phyloP scores from a whole-genome alignment of 2,113 vertebrate species.

The Urocitellus parryii region DNA sequence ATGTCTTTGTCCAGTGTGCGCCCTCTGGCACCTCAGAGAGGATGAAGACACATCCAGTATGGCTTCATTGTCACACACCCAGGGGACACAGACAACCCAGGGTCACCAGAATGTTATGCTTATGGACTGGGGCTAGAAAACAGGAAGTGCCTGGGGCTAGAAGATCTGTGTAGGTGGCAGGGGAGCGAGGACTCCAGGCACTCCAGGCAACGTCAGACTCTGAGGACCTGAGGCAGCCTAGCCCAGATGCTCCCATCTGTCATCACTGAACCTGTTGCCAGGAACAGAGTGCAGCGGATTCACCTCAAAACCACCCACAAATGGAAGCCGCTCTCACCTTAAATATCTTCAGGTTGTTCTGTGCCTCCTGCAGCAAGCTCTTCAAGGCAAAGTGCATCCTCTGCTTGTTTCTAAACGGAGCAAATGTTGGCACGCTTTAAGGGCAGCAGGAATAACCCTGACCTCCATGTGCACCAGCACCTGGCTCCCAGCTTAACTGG shows the following conservation, averaged over 20 bases:
- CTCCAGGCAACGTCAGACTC: background rate
- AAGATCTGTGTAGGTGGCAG: background rate
- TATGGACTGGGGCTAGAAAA: background rate
- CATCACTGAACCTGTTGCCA: background rate
- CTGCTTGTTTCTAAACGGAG: slow-evolving; percentile 92
- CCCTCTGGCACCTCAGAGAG: background rate
- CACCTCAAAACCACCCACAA: background rate
- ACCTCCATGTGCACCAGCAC: background rate
- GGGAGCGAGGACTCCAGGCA: background rate
- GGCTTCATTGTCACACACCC: background rate
- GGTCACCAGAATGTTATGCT: background rate
- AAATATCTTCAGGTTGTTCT: slow-evolving; percentile 99
- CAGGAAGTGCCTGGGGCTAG: background rate
- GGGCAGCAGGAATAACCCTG: background rate
- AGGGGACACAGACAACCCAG: background rate
- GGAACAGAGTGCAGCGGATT: too few species aligned
- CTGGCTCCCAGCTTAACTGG: background rate
- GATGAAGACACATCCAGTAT: background rate
- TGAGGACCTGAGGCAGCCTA: background rate
- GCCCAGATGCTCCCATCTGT: background rate
- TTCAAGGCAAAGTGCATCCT: slow-evolving; percentile 98
- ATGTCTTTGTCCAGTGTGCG: background rate
- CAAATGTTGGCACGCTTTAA: slow-evolving; percentile 28
- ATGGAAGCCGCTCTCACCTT: slow-evolving; percentile 89
- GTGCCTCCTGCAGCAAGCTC: slow-evolving; percentile 96